These are phyloP conservation scores for Triplophysa dalaica DNA, from an alignment of 2,113 vertebrate genomes.

Conservation along the genomic window DNA sequence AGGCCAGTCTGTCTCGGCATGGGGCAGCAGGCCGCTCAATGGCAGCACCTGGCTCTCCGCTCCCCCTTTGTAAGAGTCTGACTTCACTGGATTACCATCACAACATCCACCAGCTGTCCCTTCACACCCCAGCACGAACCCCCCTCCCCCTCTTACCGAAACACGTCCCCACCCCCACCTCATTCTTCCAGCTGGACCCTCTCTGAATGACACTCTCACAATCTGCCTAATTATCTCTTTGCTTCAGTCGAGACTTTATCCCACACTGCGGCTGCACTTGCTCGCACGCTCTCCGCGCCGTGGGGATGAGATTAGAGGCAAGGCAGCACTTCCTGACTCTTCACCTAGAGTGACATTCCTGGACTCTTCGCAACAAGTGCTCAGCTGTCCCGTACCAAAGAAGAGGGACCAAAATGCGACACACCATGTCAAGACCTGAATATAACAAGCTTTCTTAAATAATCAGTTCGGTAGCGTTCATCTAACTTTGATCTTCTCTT, in stretches of 20 bases:
- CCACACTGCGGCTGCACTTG: slow-evolving; percentile 49
- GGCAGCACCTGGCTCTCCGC: slow-evolving; percentile 80
- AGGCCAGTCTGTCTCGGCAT: slow-evolving; percentile 76
- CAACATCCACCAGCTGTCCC: slow-evolving; percentile 84
- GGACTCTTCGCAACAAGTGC: slow-evolving; percentile 67
- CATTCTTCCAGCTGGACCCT: slow-evolving; percentile 75
- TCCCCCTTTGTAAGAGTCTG: slow-evolving; percentile 76
- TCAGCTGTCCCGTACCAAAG: slow-evolving; percentile 32
- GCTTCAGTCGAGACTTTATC: slow-evolving; percentile 58
- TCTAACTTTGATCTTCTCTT: not conserved
- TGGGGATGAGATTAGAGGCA: slow-evolving; percentile 58
- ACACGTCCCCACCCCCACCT: slow-evolving; percentile 57
- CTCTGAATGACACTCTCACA: slow-evolving; percentile 78
- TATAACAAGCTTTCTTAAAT: not conserved
- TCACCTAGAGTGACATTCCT: slow-evolving; percentile 65
- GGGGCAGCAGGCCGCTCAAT: slow-evolving; percentile 76
- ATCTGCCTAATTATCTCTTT: slow-evolving; percentile 80
- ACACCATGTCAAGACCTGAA: not conserved
- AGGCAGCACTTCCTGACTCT: slow-evolving; percentile 66
- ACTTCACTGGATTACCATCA: slow-evolving; percentile 83
- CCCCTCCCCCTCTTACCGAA: slow-evolving; percentile 19
- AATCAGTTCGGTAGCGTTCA: too few species aligned
- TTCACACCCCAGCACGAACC: slow-evolving; percentile 53
- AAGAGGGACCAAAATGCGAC: not conserved
- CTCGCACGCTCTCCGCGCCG: slow-evolving; percentile 57